Evolutionary conservation across 1,140 invertebrate species (phyloP), one percentile per base, ranked within the genome.

Genomic region (Drosophila asahinai): DNA sequence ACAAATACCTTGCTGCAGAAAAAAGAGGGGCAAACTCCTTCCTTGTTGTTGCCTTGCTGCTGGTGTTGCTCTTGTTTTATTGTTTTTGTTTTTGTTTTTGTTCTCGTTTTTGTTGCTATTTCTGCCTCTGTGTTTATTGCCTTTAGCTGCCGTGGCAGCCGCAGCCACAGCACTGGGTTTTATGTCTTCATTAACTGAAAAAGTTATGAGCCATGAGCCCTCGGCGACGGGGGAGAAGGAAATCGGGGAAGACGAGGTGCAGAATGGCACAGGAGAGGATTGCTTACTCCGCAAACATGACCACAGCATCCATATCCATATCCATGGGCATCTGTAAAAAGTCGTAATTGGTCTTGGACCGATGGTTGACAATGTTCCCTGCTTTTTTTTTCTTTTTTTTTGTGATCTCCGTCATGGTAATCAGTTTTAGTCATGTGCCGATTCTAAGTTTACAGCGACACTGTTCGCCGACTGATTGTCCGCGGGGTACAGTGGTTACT

Each of bases 111-210:
- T 57, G 48, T 47, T 49, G 36, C 48, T 62, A 55, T 48, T 55
- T 38, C 55, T 57, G 61, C 38, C 45, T 40, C 47, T 47, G 48
- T 57, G 59, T 86, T 83, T 83, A 83, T 84, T 59, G 52, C 77
- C 80, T 42, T 51, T 70, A 74, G 80, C 83, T 81, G 86, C 86
- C 60, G 84, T 71, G 71, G 83, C 84, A 78, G 83, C 77, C 62
- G 55, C 64, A 75, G 83, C 80, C 62, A 48, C 64, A 75, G 49
- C 47, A 55, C 86, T 90, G 86, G 81, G 79, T 90, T 90, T 90
- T 90, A 90, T 90, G 86, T 91, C 86, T 90, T 90, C 86, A 90
- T 90, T 90, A 90, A 90, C 86, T 86, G 79, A 90, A 90, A 78
- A 90, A 90, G 86, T 90, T 90, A 90, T 90, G 86, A 80, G 86